Conservation (phyloP, 2,113 vertebrate genomes). For the Ammodytes dubius region DNA sequence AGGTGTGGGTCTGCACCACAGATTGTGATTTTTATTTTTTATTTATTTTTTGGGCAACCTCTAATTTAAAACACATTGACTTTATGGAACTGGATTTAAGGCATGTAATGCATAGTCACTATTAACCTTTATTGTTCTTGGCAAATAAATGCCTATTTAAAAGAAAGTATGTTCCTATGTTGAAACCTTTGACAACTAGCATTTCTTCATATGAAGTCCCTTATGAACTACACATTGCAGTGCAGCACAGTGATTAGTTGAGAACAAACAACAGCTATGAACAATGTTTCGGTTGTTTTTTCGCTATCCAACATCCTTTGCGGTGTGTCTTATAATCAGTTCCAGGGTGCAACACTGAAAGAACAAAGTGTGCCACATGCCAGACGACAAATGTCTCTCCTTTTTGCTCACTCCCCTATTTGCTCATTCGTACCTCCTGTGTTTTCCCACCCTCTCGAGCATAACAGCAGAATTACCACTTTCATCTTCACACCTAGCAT, state of each 20-base stretch:
- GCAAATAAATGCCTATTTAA: background rate
- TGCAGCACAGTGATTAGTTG: background rate
- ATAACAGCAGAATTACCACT: conserved; percentile 53
- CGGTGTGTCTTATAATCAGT: conserved; percentile 25
- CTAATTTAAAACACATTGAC: background rate
- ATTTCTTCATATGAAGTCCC: background rate
- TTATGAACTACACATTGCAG: background rate
- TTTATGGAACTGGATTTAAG: background rate
- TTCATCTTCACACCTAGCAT: conserved; percentile 60
- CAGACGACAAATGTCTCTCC: conserved; percentile 37
- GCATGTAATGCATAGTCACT: background rate
- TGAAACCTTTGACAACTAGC: background rate
- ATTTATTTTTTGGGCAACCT: background rate
- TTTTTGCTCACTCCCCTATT: conserved; percentile 40
- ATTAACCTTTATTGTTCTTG: background rate
- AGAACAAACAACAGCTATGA: background rate
- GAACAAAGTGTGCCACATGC: conserved; percentile 60
- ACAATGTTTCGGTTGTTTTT: conserved; percentile 20
- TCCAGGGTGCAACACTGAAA: conserved; percentile 23
- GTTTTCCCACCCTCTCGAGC: conserved; percentile 55
- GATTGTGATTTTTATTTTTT: background rate
- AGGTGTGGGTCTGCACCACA: background rate
- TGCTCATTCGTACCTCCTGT: conserved; percentile 48
- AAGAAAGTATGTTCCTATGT: background rate
- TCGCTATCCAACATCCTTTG: conserved; percentile 30